Evolutionary conservation across 2,888 invertebrate genomes (phyloP), one percentile per base, ranked within the genome.

Genomic region (Pinctada fucata): DNA sequence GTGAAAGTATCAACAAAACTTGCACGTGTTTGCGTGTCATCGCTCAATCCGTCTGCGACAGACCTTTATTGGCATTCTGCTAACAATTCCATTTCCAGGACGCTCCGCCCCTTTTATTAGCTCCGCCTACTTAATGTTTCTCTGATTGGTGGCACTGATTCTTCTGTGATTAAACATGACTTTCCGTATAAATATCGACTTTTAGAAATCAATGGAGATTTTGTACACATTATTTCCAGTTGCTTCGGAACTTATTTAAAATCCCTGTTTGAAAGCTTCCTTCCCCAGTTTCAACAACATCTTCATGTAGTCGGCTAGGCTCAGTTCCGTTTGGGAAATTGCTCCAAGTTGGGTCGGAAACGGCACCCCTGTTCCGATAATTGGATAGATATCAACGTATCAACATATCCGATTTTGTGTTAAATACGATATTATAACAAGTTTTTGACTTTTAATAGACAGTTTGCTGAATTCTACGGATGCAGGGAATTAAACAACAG

Each of bases 401-500:
- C 71, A 51, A 16, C 50, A 71, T 31, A 51, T 47, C 45, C 68
- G 50, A 45, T 16, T 50, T 68, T 65, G 75, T 68, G 75, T 66
- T 66, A 75, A 69, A 75, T 48, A 69, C 63, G 66, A 78, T 58
- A 68, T 68, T 63, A 74, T 66, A 78, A 64, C 73, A 73, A 78
- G 51, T 49, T 73, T 65, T 64, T 75, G 58, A 68, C 51, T 68
- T 66, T 79, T 75, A 80, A 74, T 80, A 67, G 66, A 72, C 74
- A 78, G 65, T 75, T 74, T 82, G 67, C 65, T 69, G 74, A 72
- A 66, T 68, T 76, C 71, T 71, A 78, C 83, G 67, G 79, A 91
- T 91, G 90, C 91, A 91, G 82, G 83, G 88, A 72, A 84, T 90
- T 70, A 90, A 90, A 78, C 89, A 90, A 82, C 89, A 89, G 82